phyloP scores from a whole-genome alignment of 64 coral and sea anemone genomes.

The Pachyseris speciosa region DNA sequence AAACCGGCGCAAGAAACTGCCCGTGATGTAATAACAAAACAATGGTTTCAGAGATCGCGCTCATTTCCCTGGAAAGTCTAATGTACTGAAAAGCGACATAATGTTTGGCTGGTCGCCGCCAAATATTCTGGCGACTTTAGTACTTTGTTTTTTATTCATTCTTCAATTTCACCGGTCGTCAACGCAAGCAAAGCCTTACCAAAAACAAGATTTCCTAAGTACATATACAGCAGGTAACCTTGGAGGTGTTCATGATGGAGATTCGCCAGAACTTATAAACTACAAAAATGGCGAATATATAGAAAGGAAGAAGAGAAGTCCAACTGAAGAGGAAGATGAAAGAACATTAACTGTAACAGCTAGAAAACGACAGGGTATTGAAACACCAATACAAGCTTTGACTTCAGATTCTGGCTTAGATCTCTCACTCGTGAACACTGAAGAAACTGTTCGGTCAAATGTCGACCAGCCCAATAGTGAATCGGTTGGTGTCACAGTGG shows the following conservation, averaged over 20 bases:
- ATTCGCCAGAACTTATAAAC: constrained; percentile 47
- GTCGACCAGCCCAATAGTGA: constrained; percentile 20
- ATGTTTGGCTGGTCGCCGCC: constrained; percentile 97
- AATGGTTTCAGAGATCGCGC: constrained; percentile 73
- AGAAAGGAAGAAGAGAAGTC: constrained; percentile 50
- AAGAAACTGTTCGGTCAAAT: constrained; percentile 34
- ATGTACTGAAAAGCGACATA: constrained; percentile 87
- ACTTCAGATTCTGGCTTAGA: constrained; percentile 32
- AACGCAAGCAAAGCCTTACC: constrained; percentile 71
- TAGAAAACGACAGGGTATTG: constrained; percentile 57
- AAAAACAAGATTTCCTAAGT: constrained; percentile 59
- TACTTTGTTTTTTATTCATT: constrained; percentile 49
- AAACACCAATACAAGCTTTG: constrained; percentile 61
- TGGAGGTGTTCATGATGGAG: constrained; percentile 34
- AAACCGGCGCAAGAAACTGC: constrained; percentile 52
- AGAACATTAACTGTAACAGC: constrained; percentile 16
- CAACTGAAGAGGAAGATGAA: constrained; percentile 45
- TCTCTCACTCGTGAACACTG: neutral
- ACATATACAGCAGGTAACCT: constrained; percentile 40
- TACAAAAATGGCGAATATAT: constrained; percentile 37
- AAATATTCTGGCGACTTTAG: constrained; percentile 65
- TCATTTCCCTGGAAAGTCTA: constrained; percentile 62
- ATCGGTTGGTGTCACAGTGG: neutral
- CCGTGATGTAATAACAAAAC: constrained; percentile 95
- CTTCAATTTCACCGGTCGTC: constrained; percentile 6